phyloP scores from a whole-genome alignment of 2,113 vertebrate genomes.

The Istiophorus platypterus region DNA sequence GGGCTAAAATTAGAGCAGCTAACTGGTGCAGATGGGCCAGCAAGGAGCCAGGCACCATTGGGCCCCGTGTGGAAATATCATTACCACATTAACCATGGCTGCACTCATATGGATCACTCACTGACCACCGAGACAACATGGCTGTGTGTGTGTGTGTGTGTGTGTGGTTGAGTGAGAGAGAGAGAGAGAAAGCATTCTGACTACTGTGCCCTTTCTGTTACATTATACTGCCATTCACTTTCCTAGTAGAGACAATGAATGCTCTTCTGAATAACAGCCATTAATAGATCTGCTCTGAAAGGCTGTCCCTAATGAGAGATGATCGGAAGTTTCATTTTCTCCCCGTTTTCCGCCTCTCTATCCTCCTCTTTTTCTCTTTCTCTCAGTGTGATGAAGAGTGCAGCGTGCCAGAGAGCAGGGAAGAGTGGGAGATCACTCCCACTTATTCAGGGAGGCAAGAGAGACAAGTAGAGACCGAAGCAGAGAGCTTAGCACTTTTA shows the following conservation, averaged over 20 bases:
- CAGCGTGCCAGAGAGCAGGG: conserved; percentile 39
- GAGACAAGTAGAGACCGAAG: conserved; percentile 41
- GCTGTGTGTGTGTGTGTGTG: conserved; percentile 31
- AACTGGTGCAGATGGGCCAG: conserved; percentile 78
- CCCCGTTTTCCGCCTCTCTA: conserved; percentile 13
- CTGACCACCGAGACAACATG: conserved; percentile 41
- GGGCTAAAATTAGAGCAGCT: conserved; percentile 82
- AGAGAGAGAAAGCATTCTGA: conserved; percentile 29
- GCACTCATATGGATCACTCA: conserved; percentile 56
- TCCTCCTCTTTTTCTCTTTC: conserved; percentile 15
- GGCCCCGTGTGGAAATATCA: conserved; percentile 73
- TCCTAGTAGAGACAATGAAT: conserved; percentile 19
- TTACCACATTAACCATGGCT: conserved; percentile 70
- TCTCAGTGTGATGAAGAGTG: conserved; percentile 41
- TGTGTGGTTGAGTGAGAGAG: too few relatives aligned
- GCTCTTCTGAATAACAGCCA: conserved; percentile 47
- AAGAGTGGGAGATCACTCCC: conserved; percentile 40
- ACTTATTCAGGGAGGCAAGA: conserved; percentile 30
- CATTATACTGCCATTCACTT: conserved; percentile 6
- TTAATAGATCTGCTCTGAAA: conserved; percentile 56
- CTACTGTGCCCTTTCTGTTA: conserved; percentile 22
- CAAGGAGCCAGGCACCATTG: conserved; percentile 62
- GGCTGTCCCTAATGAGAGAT: conserved; percentile 56
- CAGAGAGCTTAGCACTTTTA: conserved; percentile 18
- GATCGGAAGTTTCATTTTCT: conserved; percentile 57